These are phyloP conservation scores for Apantesis nais DNA, from an alignment of 2,888 invertebrate species.

Conservation along the genomic window DNA sequence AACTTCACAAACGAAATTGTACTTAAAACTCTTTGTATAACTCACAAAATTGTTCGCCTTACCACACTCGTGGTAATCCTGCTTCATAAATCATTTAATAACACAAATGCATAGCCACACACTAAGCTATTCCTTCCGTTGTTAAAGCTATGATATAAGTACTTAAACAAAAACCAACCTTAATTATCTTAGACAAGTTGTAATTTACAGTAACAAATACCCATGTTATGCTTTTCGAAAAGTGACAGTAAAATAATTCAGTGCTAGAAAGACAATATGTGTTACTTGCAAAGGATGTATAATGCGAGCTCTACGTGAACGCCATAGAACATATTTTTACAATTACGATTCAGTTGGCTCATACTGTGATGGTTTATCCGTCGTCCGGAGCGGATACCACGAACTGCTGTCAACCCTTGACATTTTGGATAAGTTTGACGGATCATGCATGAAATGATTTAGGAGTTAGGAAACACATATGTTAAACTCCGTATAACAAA, in stretches of 20 bases:
- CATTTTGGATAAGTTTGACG: conserved; percentile 78
- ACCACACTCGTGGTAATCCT: conserved; percentile 70
- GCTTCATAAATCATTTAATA: conserved; percentile 85
- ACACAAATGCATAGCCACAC: conserved; percentile 84
- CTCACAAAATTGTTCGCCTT: conserved; percentile 63
- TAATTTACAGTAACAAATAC: conserved; percentile 35
- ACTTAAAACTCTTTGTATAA: conserved; percentile 61
- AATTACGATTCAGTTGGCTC: conserved; percentile 36
- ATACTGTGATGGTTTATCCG: conserved; percentile 68
- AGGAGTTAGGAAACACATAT: conserved; percentile 58
- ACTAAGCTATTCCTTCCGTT: conserved; percentile 83
- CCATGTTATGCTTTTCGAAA: conserved; percentile 61
- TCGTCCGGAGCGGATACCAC: conserved; percentile 75
- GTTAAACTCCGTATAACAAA: conserved; percentile 55
- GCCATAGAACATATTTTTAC: conserved; percentile 52
- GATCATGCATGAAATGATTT: conserved; percentile 76
- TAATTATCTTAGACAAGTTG: conserved; percentile 38
- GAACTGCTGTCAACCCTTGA: conserved; percentile 83
- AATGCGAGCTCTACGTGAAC: conserved; percentile 53
- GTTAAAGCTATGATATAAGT: conserved; percentile 59
- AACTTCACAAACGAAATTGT: conserved; percentile 51
- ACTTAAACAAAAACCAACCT: conserved; percentile 47
- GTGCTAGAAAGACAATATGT: conserved; percentile 64
- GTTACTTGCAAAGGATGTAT: conserved; percentile 40
- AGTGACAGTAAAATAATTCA: conserved; percentile 52